Evolutionary conservation across 1,140 invertebrate genomes (phyloP).

Genomic region (Habropoda laboriosa): DNA sequence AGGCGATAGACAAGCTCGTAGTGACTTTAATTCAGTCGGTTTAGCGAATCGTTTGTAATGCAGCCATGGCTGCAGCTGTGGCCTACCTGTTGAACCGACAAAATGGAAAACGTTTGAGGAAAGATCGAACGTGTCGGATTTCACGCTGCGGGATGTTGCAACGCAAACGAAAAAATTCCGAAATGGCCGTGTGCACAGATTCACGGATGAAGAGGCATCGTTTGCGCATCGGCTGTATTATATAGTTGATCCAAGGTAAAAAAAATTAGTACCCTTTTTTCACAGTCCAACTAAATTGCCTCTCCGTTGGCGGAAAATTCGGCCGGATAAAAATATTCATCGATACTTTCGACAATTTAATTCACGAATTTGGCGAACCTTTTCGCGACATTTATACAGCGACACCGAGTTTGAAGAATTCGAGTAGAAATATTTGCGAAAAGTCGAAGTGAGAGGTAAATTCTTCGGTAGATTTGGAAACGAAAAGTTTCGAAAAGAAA

Average conservation of each 20-base stretch:
- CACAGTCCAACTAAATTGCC: too few species aligned
- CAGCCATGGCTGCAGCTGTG: conserved; percentile 10
- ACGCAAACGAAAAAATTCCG: neutral
- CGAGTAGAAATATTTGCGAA: neutral
- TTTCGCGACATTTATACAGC: too few species aligned
- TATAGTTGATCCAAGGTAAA: neutral
- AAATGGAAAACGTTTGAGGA: conserved; percentile 43
- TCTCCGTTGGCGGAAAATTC: too few species aligned
- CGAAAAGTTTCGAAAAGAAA: too few species aligned
- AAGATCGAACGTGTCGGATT: conserved; percentile 25
- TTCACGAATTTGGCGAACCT: too few species aligned
- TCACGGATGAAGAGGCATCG: too few species aligned
- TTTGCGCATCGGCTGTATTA: neutral
- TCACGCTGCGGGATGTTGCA: neutral
- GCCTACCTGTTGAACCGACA: conserved; percentile 63
- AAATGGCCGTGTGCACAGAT: neutral
- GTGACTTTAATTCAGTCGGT: conserved; percentile 20
- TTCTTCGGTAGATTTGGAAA: neutral
- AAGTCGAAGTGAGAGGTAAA: neutral
- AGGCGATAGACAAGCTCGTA: neutral
- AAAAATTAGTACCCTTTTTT: neutral
- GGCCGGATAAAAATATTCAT: too few species aligned
- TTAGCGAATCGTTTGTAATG: conserved; percentile 36
- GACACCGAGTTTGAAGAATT: neutral
- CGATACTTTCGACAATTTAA: too few species aligned